Conservation (phyloP, 1,140 invertebrate species). For the Plectrocnemia conspersa region DNA sequence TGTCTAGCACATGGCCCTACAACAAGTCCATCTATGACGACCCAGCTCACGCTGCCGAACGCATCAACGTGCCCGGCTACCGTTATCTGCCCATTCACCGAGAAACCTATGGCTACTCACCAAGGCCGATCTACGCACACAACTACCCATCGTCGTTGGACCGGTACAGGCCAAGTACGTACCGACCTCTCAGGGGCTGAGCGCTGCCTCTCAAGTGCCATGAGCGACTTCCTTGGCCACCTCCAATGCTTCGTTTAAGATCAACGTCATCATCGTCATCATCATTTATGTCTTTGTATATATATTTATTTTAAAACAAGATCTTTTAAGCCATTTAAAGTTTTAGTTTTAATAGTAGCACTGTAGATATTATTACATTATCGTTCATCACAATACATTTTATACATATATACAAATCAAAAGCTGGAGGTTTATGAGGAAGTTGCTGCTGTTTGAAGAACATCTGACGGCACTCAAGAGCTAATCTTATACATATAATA, state of each 20-base stretch:
- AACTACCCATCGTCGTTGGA: slow-evolving; percentile 70
- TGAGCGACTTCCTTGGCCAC: background rate
- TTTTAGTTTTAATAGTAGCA: no score
- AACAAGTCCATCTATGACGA: slow-evolving; percentile 82
- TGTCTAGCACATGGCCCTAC: slow-evolving; percentile 64
- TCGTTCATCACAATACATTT: no score
- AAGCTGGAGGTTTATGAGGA: background rate
- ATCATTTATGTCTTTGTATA: background rate
- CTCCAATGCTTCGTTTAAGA: no score
- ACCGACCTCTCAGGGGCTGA: slow-evolving; percentile 38
- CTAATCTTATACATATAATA: background rate
- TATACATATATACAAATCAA: background rate
- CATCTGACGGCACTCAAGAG: background rate
- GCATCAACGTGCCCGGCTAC: slow-evolving; percentile 79
- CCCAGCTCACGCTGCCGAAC: slow-evolving; percentile 69
- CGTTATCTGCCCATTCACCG: slow-evolving; percentile 82
- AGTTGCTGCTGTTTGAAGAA: background rate
- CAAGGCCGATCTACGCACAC: slow-evolving; percentile 78
- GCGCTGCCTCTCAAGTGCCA: slow-evolving; percentile 10
- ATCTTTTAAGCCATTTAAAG: background rate
- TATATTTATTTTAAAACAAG: background rate
- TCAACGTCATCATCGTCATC: no score
- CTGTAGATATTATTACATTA: no score
- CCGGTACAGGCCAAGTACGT: slow-evolving; percentile 80
- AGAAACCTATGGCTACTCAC: slow-evolving; percentile 82